phyloP scores from a whole-genome alignment of 2,888 invertebrate species.

The Tricholauxania praeusta region DNA sequence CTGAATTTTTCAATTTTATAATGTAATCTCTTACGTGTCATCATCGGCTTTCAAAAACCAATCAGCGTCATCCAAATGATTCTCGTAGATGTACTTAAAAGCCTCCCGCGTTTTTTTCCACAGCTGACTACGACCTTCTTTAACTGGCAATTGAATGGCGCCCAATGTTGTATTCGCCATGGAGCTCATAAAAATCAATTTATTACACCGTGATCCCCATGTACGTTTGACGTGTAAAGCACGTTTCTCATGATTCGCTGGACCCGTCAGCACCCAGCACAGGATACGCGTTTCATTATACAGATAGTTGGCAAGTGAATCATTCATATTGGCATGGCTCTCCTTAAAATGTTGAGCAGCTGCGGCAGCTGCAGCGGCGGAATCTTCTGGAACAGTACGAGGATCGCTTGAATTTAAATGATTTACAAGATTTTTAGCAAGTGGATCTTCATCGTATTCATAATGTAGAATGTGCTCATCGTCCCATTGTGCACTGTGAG shows the following conservation, averaged over 20 bases:
- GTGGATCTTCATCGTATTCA: background rate
- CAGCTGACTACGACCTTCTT: conserved; percentile 86
- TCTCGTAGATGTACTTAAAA: conserved; percentile 86
- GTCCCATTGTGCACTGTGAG: conserved; percentile 34
- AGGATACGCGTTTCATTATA: conserved; percentile 83
- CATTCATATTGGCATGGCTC: conserved; percentile 32
- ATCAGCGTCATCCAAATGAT: conserved; percentile 86
- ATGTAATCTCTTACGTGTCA: conserved; percentile 85
- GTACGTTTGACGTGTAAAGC: conserved; percentile 93
- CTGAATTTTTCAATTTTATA: too few species aligned
- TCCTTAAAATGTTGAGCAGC: background rate
- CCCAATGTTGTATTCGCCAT: conserved; percentile 79
- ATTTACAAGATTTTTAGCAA: background rate
- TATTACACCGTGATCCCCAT: conserved; percentile 93
- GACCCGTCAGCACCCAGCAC: conserved; percentile 96
- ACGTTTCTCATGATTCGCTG: conserved; percentile 85
- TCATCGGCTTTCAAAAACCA: conserved; percentile 99
- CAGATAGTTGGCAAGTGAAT: conserved; percentile 75
- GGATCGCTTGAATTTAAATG: background rate
- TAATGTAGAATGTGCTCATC: background rate
- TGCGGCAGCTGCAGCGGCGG: background rate
- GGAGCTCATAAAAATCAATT: conserved; percentile 87
- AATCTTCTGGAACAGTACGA: too few species aligned
- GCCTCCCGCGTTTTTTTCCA: conserved; percentile 97
- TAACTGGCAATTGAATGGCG: conserved; percentile 81